Percentiles rank a stretch among this genome's conserved stretches.
These are phyloP conservation scores for Biston stratarius DNA, from an alignment of 2,888 invertebrate species.

Conservation along the genomic window DNA sequence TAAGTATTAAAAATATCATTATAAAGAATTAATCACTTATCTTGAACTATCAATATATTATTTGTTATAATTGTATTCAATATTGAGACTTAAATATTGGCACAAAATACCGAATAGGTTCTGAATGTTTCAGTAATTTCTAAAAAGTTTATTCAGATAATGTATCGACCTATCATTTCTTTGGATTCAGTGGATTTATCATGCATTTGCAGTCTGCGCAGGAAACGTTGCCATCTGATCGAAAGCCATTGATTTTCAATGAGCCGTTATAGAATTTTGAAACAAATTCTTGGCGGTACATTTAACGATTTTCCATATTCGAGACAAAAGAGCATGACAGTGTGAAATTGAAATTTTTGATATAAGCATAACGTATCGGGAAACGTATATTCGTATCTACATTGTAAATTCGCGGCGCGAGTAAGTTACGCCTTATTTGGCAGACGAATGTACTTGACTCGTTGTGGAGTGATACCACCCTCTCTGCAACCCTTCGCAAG, in stretches of 20 bases:
- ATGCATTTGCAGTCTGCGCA: conserved; percentile 19
- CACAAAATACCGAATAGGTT: neutral
- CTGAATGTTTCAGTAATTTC: too few relatives aligned
- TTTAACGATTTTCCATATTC: conserved; percentile 50
- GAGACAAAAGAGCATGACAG: conserved; percentile 59
- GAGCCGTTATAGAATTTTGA: conserved; percentile 37
- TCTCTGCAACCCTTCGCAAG: conserved; percentile 74
- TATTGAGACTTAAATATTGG: neutral
- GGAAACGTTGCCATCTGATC: conserved; percentile 27
- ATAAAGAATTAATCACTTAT: too few relatives aligned
- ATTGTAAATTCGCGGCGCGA: conserved; percentile 67
- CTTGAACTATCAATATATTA: too few relatives aligned
- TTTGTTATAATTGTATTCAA: too few relatives aligned
- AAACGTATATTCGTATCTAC: conserved; percentile 64
- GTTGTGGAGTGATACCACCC: conserved; percentile 75
- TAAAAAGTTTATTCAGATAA: too few relatives aligned
- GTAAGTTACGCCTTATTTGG: conserved; percentile 81
- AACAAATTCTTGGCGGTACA: conserved; percentile 46
- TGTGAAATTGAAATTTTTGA: conserved; percentile 76
- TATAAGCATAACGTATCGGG: conserved; percentile 58
- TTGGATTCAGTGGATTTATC: conserved; percentile 25
- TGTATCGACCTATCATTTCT: conserved; percentile 7
- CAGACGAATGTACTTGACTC: conserved; percentile 73
- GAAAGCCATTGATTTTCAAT: conserved; percentile 39
- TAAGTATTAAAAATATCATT: too few relatives aligned